Conservation (phyloP, 2,888 invertebrate genomes). For the Leptopilina syphax region DNA sequence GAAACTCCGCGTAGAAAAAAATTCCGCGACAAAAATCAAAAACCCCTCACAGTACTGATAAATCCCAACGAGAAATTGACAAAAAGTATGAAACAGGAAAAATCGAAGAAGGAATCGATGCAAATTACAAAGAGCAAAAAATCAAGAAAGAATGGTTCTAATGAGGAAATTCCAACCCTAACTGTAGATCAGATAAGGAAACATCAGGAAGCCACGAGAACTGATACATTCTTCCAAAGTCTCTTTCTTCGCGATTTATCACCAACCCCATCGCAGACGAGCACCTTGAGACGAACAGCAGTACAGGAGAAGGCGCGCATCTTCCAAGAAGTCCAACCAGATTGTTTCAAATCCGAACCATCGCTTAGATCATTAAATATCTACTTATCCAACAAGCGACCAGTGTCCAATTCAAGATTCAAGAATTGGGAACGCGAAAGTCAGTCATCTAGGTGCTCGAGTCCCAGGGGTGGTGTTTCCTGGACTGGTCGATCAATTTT, state of each 20-base stretch:
- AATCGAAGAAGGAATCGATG: conserved; percentile 41
- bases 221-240: conserved; percentile 85
- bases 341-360: conserved; percentile 78
- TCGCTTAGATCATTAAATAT: conserved; percentile 80
- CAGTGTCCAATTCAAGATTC: conserved; percentile 86
- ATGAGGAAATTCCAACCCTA: conserved; percentile 52
- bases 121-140: conserved; percentile 50
- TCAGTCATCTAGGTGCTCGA: conserved; percentile 77
- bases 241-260: conserved; percentile 81
- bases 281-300: conserved; percentile 78
- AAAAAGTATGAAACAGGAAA: conserved; percentile 52
- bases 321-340: conserved; percentile 80
- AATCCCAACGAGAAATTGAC: conserved; percentile 52
- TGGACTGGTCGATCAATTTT: conserved; percentile 79
- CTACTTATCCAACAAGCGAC: conserved; percentile 84
- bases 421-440: conserved; percentile 82
- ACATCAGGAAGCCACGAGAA: conserved; percentile 80
- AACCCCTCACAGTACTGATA: conserved; percentile 60
- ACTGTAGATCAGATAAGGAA: conserved; percentile 78
- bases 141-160: conserved; percentile 50
- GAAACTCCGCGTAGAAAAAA: conserved; percentile 64
- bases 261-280: conserved; percentile 72
- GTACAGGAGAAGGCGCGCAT: conserved; percentile 85
- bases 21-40: conserved; percentile 69
- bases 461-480: conserved; percentile 81